Conservation (phyloP, 2,888 invertebrate species). For the Synergus gifuensis region DNA sequence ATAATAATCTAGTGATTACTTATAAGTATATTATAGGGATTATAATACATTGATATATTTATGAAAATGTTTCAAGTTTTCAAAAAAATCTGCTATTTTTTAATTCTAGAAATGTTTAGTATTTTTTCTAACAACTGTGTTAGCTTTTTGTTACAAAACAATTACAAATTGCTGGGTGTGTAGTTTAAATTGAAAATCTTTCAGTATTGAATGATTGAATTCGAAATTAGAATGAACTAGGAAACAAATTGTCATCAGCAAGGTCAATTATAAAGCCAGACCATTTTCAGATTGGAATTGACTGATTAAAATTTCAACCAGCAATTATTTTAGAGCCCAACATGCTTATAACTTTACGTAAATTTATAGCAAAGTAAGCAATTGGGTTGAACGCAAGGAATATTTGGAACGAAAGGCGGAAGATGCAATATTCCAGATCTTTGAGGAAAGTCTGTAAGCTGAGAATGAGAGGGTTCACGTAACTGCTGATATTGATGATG, state of each 20-base stretch:
- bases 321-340: background rate
- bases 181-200: too few species aligned
- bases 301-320: background rate
- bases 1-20: background rate
- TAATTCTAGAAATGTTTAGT: too few species aligned
- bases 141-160: too few species aligned
- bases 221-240: too few species aligned
- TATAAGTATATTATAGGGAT: conserved; percentile 4
- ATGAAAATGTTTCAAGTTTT: too few species aligned
- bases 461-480: conserved; percentile 41
- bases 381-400: conserved; percentile 74
- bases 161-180: too few species aligned
- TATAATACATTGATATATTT: conserved; percentile 15
- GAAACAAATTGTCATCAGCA: background rate
- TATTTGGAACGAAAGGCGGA: conserved; percentile 70
- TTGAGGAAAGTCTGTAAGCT: conserved; percentile 46
- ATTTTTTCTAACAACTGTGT: too few species aligned
- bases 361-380: conserved; percentile 75
- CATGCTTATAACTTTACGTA: conserved; percentile 46
- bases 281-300: background rate
- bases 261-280: background rate
- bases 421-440: conserved; percentile 63
- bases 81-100: too few species aligned
- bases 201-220: too few species aligned
- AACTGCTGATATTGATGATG: conserved; percentile 66